Percentiles rank a stretch among this genome's conserved stretches.
Conservation (phyloP, 2,888 invertebrate species). For the Caenorhabditis zanzibari region DNA sequence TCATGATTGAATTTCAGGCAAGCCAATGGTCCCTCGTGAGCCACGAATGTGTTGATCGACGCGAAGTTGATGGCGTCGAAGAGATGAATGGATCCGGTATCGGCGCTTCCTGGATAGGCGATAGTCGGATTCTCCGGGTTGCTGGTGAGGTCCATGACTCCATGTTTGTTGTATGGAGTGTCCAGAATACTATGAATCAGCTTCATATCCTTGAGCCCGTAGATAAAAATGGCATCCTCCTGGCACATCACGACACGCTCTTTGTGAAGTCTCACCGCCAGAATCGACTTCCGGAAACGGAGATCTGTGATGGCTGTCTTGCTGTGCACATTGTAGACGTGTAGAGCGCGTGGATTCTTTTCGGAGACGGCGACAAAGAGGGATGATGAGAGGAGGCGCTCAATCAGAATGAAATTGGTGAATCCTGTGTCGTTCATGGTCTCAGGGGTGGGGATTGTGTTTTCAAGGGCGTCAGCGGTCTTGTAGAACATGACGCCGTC, state of each 20-base stretch:
- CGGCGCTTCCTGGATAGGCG: conserved; percentile 91
- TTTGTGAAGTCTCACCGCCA: conserved; percentile 95
- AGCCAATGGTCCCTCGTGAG: conserved; percentile 96
- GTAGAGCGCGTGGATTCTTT: conserved; percentile 91
- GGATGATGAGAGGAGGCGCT: conserved; percentile 96
- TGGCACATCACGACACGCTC: conserved; percentile 96
- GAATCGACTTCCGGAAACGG: conserved; percentile 94
- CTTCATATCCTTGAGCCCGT: conserved; percentile 89
- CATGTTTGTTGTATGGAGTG: conserved; percentile 95
- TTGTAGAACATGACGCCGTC: conserved; percentile 93
- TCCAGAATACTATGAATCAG: conserved; percentile 97
- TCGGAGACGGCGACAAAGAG: conserved; percentile 95
- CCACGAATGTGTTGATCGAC: conserved; percentile 96
- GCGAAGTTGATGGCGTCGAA: conserved; percentile 95
- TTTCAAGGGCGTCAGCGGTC: conserved; percentile 88
- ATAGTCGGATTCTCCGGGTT: conserved; percentile 91
- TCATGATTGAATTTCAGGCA: conserved; percentile 94
- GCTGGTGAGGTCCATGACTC: conserved; percentile 84
- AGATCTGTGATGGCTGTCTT: conserved; percentile 91
- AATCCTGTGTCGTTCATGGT: too few relatives aligned
- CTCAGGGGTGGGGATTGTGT: conserved; percentile 24
- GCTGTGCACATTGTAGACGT: conserved; percentile 96
- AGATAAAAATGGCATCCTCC: conserved; percentile 97
- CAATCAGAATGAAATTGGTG: conserved; percentile 86
- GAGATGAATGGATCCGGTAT: conserved; percentile 88